phyloP scores from a whole-genome alignment of 2,888 invertebrate genomes.

The Zaprionus obscuricornis region DNA sequence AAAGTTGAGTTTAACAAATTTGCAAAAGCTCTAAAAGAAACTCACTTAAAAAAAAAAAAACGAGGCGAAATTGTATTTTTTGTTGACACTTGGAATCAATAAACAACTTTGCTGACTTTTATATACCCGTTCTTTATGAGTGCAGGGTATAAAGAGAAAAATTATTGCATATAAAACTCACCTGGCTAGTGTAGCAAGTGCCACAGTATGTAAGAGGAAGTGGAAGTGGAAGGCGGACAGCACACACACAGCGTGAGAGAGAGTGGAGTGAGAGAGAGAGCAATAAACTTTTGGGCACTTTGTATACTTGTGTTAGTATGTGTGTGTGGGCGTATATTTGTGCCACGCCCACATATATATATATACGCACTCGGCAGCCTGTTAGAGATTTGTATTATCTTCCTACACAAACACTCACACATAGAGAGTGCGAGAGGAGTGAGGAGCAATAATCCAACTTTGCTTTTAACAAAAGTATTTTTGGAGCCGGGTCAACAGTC shows the following conservation, averaged over 20 bases:
- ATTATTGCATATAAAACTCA: slow-evolving; percentile 68
- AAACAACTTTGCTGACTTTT: slow-evolving; percentile 11
- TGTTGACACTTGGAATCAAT: too few species aligned
- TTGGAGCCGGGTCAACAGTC: slow-evolving; percentile 13
- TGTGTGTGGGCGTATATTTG: too few species aligned
- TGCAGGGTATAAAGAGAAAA: slow-evolving; percentile 53
- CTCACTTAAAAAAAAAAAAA: too few species aligned
- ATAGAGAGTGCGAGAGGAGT: slow-evolving; percentile 8
- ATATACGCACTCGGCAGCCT: slow-evolving; percentile 22
- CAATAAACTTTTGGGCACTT: slow-evolving; percentile 59
- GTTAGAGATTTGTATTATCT: slow-evolving; percentile 49
- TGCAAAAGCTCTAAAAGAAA: too few species aligned
- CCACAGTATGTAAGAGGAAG: not conserved
- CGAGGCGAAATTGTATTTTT: too few species aligned
- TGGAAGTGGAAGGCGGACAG: too few species aligned
- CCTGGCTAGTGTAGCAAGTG: slow-evolving; percentile 31
- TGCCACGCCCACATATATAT: slow-evolving; percentile 5
- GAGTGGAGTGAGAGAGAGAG: slow-evolving; percentile 9
- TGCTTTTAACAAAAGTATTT: slow-evolving; percentile 56
- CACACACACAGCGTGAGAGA: too few species aligned
- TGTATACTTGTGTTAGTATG: not conserved
- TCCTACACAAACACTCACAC: slow-evolving; percentile 33
- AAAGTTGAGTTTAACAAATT: too few species aligned
- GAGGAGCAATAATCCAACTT: slow-evolving; percentile 59
- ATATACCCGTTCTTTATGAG: slow-evolving; percentile 1